Percentiles rank a stretch among this genome's conserved stretches.
Evolutionary conservation across 2,888 invertebrate genomes (phyloP).

Genomic region (Scelioninae gen. 2): DNA sequence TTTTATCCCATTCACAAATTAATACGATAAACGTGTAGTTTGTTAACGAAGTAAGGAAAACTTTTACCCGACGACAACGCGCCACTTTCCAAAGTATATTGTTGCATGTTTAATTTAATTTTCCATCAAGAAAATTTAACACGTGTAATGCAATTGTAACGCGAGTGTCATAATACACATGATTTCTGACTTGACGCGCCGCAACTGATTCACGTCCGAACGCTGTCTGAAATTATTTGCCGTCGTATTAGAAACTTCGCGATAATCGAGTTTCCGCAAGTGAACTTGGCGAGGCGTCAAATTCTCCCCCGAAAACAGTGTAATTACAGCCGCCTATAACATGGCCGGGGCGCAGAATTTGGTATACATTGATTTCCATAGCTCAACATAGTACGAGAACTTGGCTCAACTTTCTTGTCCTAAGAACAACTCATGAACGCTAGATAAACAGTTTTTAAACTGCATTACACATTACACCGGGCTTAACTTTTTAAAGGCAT

Average conservation of each 20-base stretch:
- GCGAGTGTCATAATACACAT: conserved; percentile 49
- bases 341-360: conserved; percentile 43
- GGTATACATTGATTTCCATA: conserved; percentile 51
- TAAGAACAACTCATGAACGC: background rate
- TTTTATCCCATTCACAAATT: conserved; percentile 40
- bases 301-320: conserved; percentile 57
- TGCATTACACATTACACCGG: too few species aligned
- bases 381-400: conserved; percentile 13
- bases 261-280: conserved; percentile 61
- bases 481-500: too few species aligned
- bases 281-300: conserved; percentile 60
- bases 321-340: conserved; percentile 56
- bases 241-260: conserved; percentile 59
- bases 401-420: conserved; percentile 23
- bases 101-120: conserved; percentile 50
- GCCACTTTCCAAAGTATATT: conserved; percentile 46
- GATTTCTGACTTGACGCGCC: conserved; percentile 56
- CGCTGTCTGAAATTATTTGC: conserved; percentile 57
- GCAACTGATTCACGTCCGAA: conserved; percentile 57
- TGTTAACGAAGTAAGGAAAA: conserved; percentile 42
- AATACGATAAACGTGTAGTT: conserved; percentile 43
- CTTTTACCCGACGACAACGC: conserved; percentile 36
- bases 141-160: conserved; percentile 50
- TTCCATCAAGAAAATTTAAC: conserved; percentile 43
- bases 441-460: too few species aligned